A percentile compares a stretch with the other conserved stretches of the same genome.
Evolutionary conservation across 1,140 invertebrate species (phyloP).

Genomic region (Papilio machaon): DNA sequence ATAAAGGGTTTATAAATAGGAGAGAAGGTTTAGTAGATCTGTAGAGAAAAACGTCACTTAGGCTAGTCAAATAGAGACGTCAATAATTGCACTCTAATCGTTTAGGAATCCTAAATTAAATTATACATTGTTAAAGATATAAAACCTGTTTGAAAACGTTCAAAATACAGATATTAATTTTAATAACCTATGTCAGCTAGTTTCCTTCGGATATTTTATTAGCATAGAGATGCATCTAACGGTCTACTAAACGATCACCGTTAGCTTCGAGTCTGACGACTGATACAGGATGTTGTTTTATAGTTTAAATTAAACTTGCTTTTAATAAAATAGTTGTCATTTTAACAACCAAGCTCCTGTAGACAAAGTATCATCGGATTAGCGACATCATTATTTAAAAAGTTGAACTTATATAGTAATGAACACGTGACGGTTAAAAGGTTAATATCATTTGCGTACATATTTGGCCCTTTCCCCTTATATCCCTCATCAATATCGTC

Average conservation of each 20-base stretch:
- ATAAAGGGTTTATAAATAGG: no score
- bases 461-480: no score
- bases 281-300: constrained; percentile 7
- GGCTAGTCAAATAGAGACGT: no score
- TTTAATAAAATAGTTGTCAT: neutral
- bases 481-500: no score
- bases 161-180: neutral
- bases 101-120: no score
- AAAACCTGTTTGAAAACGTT: neutral
- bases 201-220: constrained; percentile 23
- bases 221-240: constrained; percentile 17
- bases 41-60: no score
- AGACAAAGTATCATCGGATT: neutral
- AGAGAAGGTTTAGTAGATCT: no score
- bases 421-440: no score
- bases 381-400: no score
- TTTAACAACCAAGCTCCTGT: neutral
- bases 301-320: neutral
- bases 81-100: no score
- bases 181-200: neutral
- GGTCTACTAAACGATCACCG: constrained; percentile 11
- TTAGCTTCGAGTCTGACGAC: neutral
- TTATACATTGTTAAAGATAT: neutral
- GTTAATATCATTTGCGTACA: no score
- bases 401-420: no score